These are phyloP conservation scores for Phaethornis superciliosus DNA, from an alignment of 2,113 vertebrate genomes.

Conservation along the genomic window DNA sequence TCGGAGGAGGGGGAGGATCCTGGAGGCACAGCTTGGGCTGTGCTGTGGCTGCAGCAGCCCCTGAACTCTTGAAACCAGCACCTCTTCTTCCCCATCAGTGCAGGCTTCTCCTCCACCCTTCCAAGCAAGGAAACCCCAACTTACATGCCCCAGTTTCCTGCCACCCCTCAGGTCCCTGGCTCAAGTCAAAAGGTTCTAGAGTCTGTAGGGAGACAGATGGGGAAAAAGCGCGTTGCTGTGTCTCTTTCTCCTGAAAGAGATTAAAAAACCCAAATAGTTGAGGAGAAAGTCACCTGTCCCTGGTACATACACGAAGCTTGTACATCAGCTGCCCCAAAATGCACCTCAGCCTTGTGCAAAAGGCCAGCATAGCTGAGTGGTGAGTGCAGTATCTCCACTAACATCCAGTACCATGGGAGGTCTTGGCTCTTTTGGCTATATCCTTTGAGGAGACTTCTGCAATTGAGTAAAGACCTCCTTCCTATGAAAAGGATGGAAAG, in stretches of 20 bases:
- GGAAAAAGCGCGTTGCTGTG: not conserved
- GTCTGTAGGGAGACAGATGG: not conserved
- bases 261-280: rapidly evolving
- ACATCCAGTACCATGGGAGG: not conserved
- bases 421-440: not conserved
- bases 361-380: not conserved
- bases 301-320: rapidly evolving
- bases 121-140: not conserved
- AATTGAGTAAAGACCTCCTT: not conserved
- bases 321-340: not conserved
- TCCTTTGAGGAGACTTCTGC: not conserved
- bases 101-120: not conserved
- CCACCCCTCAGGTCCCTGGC: rapidly evolving
- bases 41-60: not conserved
- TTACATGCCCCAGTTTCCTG: not conserved
- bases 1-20: not conserved
- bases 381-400: not conserved
- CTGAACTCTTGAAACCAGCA: not conserved
- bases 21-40: not conserved
- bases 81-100: not conserved
- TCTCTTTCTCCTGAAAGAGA: not conserved
- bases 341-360: not conserved
- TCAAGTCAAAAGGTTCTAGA: rapidly evolving
- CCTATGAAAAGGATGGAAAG: not conserved
- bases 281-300: not conserved